Percentiles rank a stretch among this genome's conserved stretches.
Conservation (phyloP, 2,888 invertebrate species). For the Piscicola geometra region DNA sequence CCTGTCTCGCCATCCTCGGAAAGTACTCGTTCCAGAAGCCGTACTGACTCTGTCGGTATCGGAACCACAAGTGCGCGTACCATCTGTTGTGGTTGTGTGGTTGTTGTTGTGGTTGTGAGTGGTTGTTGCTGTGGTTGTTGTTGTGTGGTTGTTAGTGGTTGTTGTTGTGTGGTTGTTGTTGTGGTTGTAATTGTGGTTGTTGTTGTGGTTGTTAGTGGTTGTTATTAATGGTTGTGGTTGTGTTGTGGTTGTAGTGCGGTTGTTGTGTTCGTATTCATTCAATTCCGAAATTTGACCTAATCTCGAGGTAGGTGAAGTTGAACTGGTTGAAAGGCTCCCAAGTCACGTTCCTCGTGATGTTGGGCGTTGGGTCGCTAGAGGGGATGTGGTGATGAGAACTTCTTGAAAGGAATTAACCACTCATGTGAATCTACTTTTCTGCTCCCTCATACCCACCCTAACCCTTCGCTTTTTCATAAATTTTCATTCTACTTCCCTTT, state of each 20-base stretch:
- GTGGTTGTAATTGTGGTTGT: too few relatives aligned
- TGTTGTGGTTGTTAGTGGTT: slow-evolving; percentile 26
- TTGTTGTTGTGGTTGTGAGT: not conserved
- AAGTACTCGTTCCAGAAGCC: slow-evolving; percentile 54
- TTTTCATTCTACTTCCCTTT: too few relatives aligned
- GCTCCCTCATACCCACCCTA: not conserved
- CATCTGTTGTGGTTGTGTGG: slow-evolving; percentile 41
- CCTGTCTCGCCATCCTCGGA: slow-evolving; percentile 47
- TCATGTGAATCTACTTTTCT: not conserved
- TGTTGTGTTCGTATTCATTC: too few relatives aligned
- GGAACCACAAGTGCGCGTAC: slow-evolving; percentile 47
- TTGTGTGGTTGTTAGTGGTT: slow-evolving; percentile 46
- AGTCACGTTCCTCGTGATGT: slow-evolving; percentile 47
- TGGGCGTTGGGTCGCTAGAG: slow-evolving; percentile 52
- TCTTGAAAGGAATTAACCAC: not conserved
- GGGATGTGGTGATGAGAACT: not conserved
- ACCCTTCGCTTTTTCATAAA: too few relatives aligned
- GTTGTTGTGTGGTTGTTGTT: not conserved
- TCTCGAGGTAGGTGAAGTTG: slow-evolving; percentile 53
- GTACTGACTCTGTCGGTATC: slow-evolving; percentile 52
- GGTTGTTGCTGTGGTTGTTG: not conserved
- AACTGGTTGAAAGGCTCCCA: slow-evolving; percentile 52
- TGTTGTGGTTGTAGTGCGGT: too few relatives aligned
- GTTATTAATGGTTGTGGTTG: too few relatives aligned
- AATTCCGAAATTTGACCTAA: too few relatives aligned